Base-by-base conservation (phyloP, 2,888 invertebrate genomes). In the Phorcus lineatus region DNA sequence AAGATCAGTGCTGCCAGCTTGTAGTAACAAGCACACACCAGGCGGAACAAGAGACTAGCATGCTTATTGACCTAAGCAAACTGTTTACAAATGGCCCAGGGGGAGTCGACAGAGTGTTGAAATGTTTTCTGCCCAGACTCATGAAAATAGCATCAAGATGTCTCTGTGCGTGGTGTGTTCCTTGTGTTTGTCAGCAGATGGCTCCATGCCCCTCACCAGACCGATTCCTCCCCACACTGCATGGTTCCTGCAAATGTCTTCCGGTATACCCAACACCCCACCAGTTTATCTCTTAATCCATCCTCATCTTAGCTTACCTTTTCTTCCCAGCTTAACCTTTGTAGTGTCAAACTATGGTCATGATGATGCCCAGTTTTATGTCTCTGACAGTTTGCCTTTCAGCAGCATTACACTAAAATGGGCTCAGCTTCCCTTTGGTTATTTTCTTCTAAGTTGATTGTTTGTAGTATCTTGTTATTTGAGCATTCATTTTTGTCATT, bases 81-180 rank as follows among this genome's bases (percentile, higher is more conserved):
- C 62, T 62, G 62, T 62, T 62, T 62, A 62, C 62, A 28, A 62
- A 62, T 28, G 24, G 62, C 62, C 62, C 17, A 62, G 28, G 62
- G 62, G 62, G 62, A 62, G 62, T 24, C 62, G 62, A 62, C 62
- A 62, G 62, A 62, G 62, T 62, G 62, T 62, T 62, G 62, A 62
- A 62, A 62, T 62, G 62, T 62, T 62, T 62, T 62, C 62, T 62
- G 62, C 62, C 62, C 24, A 62, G 28, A 62, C 62, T 62, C 62
- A 62, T 62, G 62, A 24, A 62, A 62, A 62, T 62, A 62, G 62
- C 62, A 62, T 62, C 62, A 62, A 62, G 62, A 62, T 62, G 62
- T 62, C 62, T 62, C 28, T 62, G 62, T 24, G 62, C 36, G 62
- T 28, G 24, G 62, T 62, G 62, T 62, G 62, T 62, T 28, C 62